These are phyloP conservation scores for Eupeodes corollae DNA, from an alignment of 1,140 invertebrate genomes.

Conservation along the genomic window DNA sequence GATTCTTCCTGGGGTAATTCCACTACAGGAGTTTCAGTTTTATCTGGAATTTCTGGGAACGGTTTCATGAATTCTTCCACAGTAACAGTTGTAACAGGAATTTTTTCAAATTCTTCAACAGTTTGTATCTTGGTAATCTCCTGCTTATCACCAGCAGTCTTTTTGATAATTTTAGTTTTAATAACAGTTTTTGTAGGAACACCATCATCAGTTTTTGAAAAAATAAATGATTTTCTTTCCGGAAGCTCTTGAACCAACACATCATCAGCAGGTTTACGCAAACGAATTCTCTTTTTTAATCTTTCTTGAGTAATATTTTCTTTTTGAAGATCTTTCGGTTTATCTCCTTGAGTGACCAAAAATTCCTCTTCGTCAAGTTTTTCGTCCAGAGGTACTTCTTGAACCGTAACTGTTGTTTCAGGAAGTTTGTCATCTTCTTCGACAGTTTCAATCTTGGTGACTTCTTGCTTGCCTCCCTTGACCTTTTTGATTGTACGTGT, in stretches of 20 bases:
- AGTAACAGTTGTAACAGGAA: slow-evolving; percentile 31
- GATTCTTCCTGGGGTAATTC: slow-evolving; percentile 19
- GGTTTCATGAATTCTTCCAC: slow-evolving; percentile 27
- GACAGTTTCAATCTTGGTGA: slow-evolving; percentile 15
- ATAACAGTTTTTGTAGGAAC: slow-evolving; percentile 37
- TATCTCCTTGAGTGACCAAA: slow-evolving; percentile 5
- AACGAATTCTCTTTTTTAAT: slow-evolving; percentile 17
- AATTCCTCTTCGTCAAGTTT: slow-evolving; percentile 8
- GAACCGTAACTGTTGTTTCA: slow-evolving; percentile 19
- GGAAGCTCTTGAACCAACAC: slow-evolving; percentile 25
- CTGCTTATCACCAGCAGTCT: slow-evolving; percentile 34
- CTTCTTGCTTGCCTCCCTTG: slow-evolving; percentile 7
- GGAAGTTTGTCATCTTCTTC: slow-evolving; percentile 20
- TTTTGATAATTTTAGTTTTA: slow-evolving; percentile 37
- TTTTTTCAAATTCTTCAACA: slow-evolving; percentile 38
- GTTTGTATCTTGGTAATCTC: slow-evolving; percentile 38
- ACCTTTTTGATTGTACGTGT: slow-evolving; percentile 5
- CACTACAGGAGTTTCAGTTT: slow-evolving; percentile 22
- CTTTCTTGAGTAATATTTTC: slow-evolving; percentile 6
- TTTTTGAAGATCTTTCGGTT: slow-evolving; percentile 37
- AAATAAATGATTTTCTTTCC: slow-evolving; percentile 24
- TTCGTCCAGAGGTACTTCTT: slow-evolving; percentile 15
- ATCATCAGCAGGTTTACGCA: slow-evolving; percentile 22
- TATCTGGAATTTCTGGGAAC: slow-evolving; percentile 25
- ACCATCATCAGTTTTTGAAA: slow-evolving; percentile 33